Conservation (phyloP, 64 coral and sea anemone species). For the Exaiptasia diaphana region DNA sequence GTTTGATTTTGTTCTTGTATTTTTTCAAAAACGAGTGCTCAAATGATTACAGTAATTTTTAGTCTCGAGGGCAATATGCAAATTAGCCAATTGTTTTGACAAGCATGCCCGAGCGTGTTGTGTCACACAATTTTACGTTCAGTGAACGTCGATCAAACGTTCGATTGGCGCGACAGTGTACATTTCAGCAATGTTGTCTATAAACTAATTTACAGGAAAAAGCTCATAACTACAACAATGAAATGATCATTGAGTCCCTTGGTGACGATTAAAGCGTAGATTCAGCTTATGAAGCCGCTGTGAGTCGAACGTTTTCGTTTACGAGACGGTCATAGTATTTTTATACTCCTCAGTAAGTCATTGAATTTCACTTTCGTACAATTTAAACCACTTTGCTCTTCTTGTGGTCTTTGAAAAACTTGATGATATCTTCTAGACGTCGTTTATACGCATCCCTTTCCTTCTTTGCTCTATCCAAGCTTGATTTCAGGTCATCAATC, state of each 20-base stretch:
- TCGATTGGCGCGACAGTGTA: no score
- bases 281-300: neutral
- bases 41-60: no score
- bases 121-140: neutral
- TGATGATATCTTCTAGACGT: neutral
- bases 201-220: neutral
- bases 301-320: neutral
- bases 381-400: neutral
- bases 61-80: neutral
- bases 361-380: no score
- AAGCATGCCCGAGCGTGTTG: neutral
- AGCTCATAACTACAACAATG: neutral
- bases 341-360: no score
- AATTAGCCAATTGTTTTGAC: neutral
- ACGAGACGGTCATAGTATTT: no score
- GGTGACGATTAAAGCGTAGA: neutral
- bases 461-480: slow-evolving; percentile 6
- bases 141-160: no score
- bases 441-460: slow-evolving; percentile 51
- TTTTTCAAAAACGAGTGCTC: no score
- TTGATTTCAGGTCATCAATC: slow-evolving; percentile 16
- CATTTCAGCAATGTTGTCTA: no score
- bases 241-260: neutral
- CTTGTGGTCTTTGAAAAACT: neutral
- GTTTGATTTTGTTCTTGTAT: no score